Evolutionary conservation across 2,888 invertebrate genomes (phyloP), one percentile per base, ranked within the genome.

Genomic region (Helleia helle): DNA sequence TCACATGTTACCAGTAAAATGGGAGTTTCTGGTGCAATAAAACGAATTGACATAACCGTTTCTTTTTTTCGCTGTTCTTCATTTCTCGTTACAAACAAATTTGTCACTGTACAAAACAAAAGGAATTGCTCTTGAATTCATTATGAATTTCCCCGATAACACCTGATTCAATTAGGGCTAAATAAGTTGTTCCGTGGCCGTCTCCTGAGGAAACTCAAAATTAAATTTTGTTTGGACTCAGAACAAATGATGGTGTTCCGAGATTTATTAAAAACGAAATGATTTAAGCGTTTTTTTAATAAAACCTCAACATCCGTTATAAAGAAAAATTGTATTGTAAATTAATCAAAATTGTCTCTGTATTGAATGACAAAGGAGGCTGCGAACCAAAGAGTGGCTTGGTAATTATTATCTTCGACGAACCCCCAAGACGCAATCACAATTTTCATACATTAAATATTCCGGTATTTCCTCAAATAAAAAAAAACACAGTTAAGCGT

Each of bases 151-250:
- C 41, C 43, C 47, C 52, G 47, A 51, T 54, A 56, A 54, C 55
- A 56, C 55, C 55, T 52, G 52, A 56, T 56, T 56, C 51, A 54
- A 56, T 56, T 54, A 56, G 47, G 40, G 42, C 49, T 49, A 48
- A 54, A 49, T 50, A 52, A 52, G 50, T 49, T 51, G 47, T 47
- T 43, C 14, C 34, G 43, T 34, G 41, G 41, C 37, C 44, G 49
- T 38, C 41, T 41, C 24, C 42, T 38, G 40, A 44, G 48, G 46
- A 49, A 44, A 41, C 34, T 44, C 47, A 45, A 49, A 53, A 51
- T 53, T 56, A 52, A 53, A 54, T 54, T 52, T 51, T 47, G 46
- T 49, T 51, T 43, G 46, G 47, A 50, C 48, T 44, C 15, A 18
- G 11, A 22, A 24, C 29, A 36, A 52, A 50, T 42, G 43, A 43